Percentiles rank a stretch among this genome's conserved stretches.
phyloP scores from a whole-genome alignment of 2,888 invertebrate genomes.

The Xanthia togata region DNA sequence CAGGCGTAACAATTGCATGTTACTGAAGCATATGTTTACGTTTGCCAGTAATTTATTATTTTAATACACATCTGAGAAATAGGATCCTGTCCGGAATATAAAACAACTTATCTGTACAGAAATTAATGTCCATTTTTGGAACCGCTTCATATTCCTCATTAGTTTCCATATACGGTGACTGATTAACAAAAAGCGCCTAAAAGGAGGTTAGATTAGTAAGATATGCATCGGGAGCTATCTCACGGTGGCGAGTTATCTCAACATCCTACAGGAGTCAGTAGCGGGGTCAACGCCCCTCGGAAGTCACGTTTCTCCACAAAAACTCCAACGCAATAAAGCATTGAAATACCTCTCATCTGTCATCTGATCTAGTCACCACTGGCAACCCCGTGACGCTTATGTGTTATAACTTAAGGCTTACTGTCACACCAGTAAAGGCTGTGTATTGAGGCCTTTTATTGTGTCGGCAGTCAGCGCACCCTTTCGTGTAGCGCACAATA shows the following conservation, averaged over 20 bases:
- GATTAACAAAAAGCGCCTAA: conserved; percentile 73
- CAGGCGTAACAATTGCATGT: conserved; percentile 73
- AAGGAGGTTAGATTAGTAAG: conserved; percentile 71
- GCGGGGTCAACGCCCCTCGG: conserved; percentile 81
- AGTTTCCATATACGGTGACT: conserved; percentile 69
- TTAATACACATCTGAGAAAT: conserved; percentile 50
- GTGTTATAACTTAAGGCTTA: conserved; percentile 85
- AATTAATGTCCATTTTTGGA: conserved; percentile 61
- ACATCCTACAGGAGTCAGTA: conserved; percentile 82
- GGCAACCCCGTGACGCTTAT: conserved; percentile 81
- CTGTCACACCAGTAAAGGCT: conserved; percentile 81
- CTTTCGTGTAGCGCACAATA: conserved; percentile 75
- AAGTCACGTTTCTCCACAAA: conserved; percentile 84
- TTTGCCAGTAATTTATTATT: conserved; percentile 61
- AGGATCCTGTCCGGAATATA: conserved; percentile 9
- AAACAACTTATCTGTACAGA: conserved; percentile 56
- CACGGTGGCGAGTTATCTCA: conserved; percentile 76
- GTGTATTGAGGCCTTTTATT: conserved; percentile 84
- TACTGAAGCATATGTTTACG: conserved; percentile 69
- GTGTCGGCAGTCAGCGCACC: conserved; percentile 70
- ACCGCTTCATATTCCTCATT: conserved; percentile 62
- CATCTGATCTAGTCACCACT: conserved; percentile 82
- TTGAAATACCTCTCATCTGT: conserved; percentile 85
- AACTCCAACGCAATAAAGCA: conserved; percentile 83
- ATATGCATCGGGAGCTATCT: conserved; percentile 81